Evolutionary conservation across 2,888 invertebrate genomes (phyloP), one percentile per base, ranked within the genome.

Genomic region (Synergus umbraculus): DNA sequence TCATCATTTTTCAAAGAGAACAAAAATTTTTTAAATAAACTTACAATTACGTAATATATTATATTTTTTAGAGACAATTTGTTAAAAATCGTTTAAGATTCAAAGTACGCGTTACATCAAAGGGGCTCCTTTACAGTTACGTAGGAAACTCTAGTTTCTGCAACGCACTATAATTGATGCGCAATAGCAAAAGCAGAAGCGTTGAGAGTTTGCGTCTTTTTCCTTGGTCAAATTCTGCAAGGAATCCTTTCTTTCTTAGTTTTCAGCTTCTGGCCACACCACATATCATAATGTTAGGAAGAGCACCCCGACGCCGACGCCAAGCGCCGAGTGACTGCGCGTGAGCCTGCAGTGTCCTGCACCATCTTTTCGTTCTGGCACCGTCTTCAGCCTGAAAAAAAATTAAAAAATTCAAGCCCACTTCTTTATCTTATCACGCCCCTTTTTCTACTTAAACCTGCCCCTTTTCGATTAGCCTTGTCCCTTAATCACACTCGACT

Each of bases 231-330:
- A 65, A 37, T 18, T 58, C n/a, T 58, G 5, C 49, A 7, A 5
- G 5, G 4, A 49, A 49, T 29, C 29, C 29, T 29, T 12, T 58
- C 3, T 2, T 18, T 58, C 9, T n/a, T 58, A 15, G 58, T 60
- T 13, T 86, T 88, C 82, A 91, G 82, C 89, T 91, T 82, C 92
- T 87, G 9, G 90, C 88, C 15, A 92, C 91, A 77, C 97, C 97
- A 91, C 97, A 97, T 90, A 98, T 98, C 98, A 98, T 98, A 86
- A 98, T 98, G 91, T 98, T 98, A n/a, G 98, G 98, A 87, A 98
- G 93, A 8, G 98, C 98, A 89, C 97, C 98, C 58, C 98, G 94
- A 83, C 98, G 94, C 91, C 96, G 96, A 77, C 98, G 94, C 98
- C 98, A 98, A 9, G 97, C 95, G 81, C 98, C 98, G 86, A 98